Base-by-base conservation (phyloP, 2,888 invertebrate species). In the Gymnosoma rotundatum region DNA sequence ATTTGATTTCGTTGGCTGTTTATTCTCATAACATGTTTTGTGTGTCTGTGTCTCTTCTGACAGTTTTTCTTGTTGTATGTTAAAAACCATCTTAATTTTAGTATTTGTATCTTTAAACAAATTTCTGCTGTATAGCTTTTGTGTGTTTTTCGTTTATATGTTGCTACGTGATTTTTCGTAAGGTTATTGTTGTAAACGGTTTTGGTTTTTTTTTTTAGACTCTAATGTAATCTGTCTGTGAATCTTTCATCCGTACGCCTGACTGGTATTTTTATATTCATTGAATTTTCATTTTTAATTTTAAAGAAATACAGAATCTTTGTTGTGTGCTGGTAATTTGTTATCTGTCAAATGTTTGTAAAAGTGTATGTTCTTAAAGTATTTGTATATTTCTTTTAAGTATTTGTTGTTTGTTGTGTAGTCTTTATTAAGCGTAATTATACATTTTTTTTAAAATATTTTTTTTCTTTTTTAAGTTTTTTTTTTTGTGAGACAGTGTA, bases 41-140 rank as follows among this genome's bases (percentile, higher is more conserved):
- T 60, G 42, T 60, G 21, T 67, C 2, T 25, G 2, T 25, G 45
- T 61, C 61, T 45, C 20, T 64, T n/a, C 66, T 25, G 52, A n/a
- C 67, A 45, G 52, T 38, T 12, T 25, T 4, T 25, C 12, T 61
- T 79, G 58, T 66, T 52, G 12, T n/a, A 21, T 18, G 20, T 70
- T 58, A 20, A 75, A 75, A 69, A 75, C 69, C 78, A 79, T 79
- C 63, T 75, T 75, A 83, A 79, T 42, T 75, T 83, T 73, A 72
- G 61, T 63, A 58, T 38, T 75, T 75, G 78, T 60, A 48, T 60
- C 70, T 76, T 60, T 69, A 45, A 66, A 82, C 36, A 66, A 50
- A 72, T 72, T 73, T 75, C 64, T 45, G 18, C 20, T 48, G 25
- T 58, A 0, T 38, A n/a, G 64, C 16, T 64, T 63, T 25, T 56